Evolutionary conservation across 2,113 vertebrate genomes (phyloP).

Genomic region (Phyllostomus hastatus): DNA sequence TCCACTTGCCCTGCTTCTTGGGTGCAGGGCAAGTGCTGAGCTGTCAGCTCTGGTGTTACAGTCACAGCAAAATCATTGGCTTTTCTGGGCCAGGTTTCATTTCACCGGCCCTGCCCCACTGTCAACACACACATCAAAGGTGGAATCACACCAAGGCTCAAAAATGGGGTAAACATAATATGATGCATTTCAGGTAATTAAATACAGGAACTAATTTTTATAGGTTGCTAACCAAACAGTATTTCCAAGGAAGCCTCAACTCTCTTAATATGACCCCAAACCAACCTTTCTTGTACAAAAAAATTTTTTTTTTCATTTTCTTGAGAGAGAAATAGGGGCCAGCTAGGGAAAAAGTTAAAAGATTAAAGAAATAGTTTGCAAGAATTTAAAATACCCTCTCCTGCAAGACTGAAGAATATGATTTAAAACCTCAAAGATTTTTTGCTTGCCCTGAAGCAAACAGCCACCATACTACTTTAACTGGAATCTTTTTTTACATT

Average conservation of each 20-base stretch:
- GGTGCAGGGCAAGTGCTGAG: neutral
- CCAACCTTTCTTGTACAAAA: neutral
- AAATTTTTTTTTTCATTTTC: neutral
- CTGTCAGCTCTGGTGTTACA: neutral
- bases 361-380: constrained; percentile 20
- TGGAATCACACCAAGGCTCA: neutral
- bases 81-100: constrained; percentile 20
- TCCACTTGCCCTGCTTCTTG: constrained; percentile 10
- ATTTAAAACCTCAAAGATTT: constrained; percentile 59
- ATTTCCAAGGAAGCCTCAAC: neutral
- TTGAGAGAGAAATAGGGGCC: neutral
- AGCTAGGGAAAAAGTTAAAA: constrained; percentile 28
- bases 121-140: neutral
- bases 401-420: constrained; percentile 18
- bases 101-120: neutral
- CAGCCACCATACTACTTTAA: constrained; percentile 50
- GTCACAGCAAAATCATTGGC: neutral
- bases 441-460: constrained; percentile 53
- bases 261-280: neutral
- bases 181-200: neutral
- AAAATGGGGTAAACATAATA: neutral
- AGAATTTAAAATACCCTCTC: constrained; percentile 35
- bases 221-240: neutral
- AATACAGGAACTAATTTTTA: neutral
- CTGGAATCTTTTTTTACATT: constrained; percentile 49